These are phyloP conservation scores for Apteryx mantelli DNA, from an alignment of 2,113 vertebrate genomes.

Conservation along the genomic window DNA sequence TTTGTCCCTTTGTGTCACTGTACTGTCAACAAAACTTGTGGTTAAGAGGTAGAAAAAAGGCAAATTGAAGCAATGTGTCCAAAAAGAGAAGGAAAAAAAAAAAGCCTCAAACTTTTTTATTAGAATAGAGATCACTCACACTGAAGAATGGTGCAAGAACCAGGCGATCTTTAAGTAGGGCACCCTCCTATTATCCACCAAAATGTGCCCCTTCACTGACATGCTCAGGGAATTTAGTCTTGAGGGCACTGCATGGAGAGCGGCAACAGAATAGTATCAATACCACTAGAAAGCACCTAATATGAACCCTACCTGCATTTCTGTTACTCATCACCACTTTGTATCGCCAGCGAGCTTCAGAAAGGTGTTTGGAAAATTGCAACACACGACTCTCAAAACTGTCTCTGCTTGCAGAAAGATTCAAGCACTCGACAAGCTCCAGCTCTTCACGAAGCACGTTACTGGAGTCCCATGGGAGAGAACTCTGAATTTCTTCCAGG, in stretches of 20 bases:
- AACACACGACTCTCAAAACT: conserved; percentile 81
- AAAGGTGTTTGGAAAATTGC: conserved; percentile 89
- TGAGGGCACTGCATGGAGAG: neutral
- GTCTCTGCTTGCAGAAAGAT: conserved; percentile 81
- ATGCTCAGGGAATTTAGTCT: neutral
- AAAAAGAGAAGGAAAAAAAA: neutral
- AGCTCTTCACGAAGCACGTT: conserved; percentile 65
- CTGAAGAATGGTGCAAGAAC: neutral
- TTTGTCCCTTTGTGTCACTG: neutral
- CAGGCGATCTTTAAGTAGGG: neutral
- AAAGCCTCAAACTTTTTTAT: neutral
- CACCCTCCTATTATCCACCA: neutral
- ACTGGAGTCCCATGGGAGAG: conserved; percentile 72
- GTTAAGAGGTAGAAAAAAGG: neutral
- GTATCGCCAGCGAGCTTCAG: conserved; percentile 94
- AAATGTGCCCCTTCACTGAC: neutral
- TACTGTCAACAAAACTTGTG: neutral
- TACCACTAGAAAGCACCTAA: neutral
- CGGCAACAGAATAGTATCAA: neutral
- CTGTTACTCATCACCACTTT: conserved; percentile 91
- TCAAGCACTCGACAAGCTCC: conserved; percentile 78
- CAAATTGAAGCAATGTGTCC: neutral
- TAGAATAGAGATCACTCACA: neutral
- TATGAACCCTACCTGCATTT: conserved; percentile 77
- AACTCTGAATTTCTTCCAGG: conserved; percentile 83